phyloP scores from a whole-genome alignment of 2,113 vertebrate genomes.

The Daubentonia madagascariensis region DNA sequence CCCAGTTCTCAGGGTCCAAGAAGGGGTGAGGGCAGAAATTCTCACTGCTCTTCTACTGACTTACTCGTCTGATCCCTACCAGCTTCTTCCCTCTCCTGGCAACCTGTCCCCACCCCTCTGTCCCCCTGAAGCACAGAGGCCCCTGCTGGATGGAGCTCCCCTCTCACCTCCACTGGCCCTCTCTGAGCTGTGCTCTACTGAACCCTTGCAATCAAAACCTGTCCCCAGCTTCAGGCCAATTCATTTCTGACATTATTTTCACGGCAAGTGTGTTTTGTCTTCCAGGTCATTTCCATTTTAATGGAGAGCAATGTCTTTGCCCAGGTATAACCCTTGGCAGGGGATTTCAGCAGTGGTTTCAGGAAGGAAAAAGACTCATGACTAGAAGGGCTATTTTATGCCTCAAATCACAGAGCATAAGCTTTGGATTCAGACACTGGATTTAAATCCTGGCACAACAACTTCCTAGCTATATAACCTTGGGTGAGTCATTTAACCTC shows the following conservation, averaged over 20 bases:
- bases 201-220: not conserved
- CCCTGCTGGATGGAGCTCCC: not conserved
- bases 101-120: accelerated
- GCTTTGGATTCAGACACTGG: not conserved
- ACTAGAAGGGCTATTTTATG: not conserved
- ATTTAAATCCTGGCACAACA: not conserved
- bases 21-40: not conserved
- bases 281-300: not conserved
- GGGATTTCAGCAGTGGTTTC: not conserved
- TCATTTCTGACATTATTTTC: not conserved
- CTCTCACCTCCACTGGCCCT: not conserved
- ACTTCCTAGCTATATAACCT: not conserved
- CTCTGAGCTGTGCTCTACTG: not conserved
- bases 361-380: not conserved
- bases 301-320: not conserved
- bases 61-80: not conserved
- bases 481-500: not conserved
- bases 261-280: not conserved
- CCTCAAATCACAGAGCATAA: not conserved
- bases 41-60: not conserved
- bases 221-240: not conserved
- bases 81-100: not conserved
- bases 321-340: not conserved
- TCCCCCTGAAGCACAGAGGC: not conserved
- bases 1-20: not conserved